Base-by-base conservation (phyloP, 2,888 invertebrate species). In the Stenchaetothrips biformis region DNA sequence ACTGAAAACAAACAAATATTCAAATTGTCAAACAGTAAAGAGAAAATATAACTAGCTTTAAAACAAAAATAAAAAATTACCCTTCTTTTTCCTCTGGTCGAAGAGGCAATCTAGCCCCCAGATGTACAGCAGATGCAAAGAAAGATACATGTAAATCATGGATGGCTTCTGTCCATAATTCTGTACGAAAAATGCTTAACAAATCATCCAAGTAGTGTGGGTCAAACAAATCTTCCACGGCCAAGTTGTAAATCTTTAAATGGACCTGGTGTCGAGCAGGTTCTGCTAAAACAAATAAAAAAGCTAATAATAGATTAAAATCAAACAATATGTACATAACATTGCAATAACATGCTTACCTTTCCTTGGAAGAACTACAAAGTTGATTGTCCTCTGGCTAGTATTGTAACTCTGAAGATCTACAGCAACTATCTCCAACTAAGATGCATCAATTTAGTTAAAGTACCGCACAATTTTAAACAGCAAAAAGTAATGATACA, bases 81-180 rank as follows among this genome's bases (percentile, higher is more conserved):
- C 96, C 96, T 88, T 96, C 96, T 77, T 94, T 93, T 85, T 95
- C 95, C 82, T 91, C 92, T 0, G 96, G 96, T 84, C 92, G 91
- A 78, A 95, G 85, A 0, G 96, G 96, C 81, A 94, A 87, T 62
- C 96, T 89, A 0, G 95, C 96, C 1, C 97, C 97, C 84, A 95
- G 88, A 84, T 95, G 93, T 8, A 95, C 90, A 0, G 96, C 95
- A 0, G 95, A 95, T 21, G 93, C 94, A 83, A 97, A 88, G 85
- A 95, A 95, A 0, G 95, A 94, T 8, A 96, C 89, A 86, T 95
- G 94, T 79, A 95, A 86, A 85, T 95, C 93, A 49, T 90, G 89
- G 37, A 89, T 89, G 83, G 94, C 94, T 83, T 93, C 92, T 25
- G 89, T 90, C 96, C 96, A 96, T 18, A 96, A 88, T 81, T 92